Conservation (phyloP, 1,140 invertebrate genomes). For the Littorina saxatilis region DNA sequence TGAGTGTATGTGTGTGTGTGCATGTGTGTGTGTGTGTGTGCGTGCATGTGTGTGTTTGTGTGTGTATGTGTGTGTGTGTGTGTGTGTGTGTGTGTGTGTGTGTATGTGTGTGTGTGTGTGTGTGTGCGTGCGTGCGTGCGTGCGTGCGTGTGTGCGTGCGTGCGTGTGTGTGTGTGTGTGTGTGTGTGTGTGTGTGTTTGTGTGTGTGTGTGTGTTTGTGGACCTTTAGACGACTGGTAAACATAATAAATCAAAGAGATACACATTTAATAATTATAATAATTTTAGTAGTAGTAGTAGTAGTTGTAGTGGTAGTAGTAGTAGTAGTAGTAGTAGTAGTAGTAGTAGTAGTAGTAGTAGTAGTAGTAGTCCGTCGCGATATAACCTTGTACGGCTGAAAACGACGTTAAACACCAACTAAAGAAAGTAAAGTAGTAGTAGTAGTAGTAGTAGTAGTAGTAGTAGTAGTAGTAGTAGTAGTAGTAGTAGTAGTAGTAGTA, state of each 20-base stretch:
- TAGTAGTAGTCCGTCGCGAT: too few relatives aligned
- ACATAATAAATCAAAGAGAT: not conserved
- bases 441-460: not conserved
- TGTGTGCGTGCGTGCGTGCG: slow-evolving; percentile 9
- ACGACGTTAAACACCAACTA: too few relatives aligned
- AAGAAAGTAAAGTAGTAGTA: not conserved
- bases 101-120: slow-evolving; percentile 17
- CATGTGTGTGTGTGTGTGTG: not conserved
- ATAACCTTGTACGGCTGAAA: too few relatives aligned
- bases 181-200: not conserved
- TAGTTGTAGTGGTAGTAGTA: not conserved
- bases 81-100: slow-evolving; percentile 17
- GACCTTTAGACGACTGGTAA: too few relatives aligned
- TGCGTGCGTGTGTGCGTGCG: slow-evolving; percentile 3
- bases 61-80: not conserved
- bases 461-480: not conserved
- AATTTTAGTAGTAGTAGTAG: too few relatives aligned
- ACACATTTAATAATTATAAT: not conserved
- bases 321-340: not conserved
- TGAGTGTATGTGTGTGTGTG: too few relatives aligned
- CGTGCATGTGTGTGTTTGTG: too few relatives aligned
- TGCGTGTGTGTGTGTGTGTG: not conserved
- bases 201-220: too few relatives aligned
- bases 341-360: not conserved
- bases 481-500: not conserved